Evolutionary conservation across 2,113 vertebrate species (phyloP).

Genomic region (Corvus hawaiiensis): DNA sequence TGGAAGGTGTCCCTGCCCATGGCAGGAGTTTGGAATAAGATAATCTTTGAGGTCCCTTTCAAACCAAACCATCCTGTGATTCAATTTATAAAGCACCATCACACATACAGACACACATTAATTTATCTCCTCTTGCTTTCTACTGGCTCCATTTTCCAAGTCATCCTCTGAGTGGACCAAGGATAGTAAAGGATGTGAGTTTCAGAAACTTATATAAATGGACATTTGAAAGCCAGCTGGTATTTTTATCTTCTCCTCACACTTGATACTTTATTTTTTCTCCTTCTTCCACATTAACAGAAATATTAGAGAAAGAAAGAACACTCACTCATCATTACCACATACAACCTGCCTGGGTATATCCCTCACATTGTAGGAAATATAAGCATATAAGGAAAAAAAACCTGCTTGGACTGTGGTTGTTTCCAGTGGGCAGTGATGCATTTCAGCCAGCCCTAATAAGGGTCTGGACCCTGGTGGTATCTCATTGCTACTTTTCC

Average conservation of each 20-base stretch:
- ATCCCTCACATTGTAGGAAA: neutral
- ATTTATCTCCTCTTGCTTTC: neutral
- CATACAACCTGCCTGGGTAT: neutral
- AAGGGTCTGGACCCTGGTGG: neutral
- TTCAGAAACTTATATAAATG: neutral
- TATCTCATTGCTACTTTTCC: neutral
- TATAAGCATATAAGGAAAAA: neutral
- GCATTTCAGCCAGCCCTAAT: neutral
- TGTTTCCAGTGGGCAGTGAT: neutral
- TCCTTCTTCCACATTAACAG: neutral
- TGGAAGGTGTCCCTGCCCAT: neutral
- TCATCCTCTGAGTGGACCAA: neutral
- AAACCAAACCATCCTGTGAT: neutral
- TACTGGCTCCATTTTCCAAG: neutral
- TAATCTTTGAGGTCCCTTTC: neutral
- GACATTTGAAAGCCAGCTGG: neutral
- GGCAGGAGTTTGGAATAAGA: neutral
- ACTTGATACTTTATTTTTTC: neutral
- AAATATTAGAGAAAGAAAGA: neutral
- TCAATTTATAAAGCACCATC: neutral
- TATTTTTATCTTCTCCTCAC: neutral
- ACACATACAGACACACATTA: neutral
- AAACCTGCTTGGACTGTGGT: rapidly evolving
- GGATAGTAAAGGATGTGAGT: neutral
- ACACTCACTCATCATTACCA: neutral